phyloP scores from a whole-genome alignment of 92 coral and sea anemone species.

The Phenganax stokvisi region DNA sequence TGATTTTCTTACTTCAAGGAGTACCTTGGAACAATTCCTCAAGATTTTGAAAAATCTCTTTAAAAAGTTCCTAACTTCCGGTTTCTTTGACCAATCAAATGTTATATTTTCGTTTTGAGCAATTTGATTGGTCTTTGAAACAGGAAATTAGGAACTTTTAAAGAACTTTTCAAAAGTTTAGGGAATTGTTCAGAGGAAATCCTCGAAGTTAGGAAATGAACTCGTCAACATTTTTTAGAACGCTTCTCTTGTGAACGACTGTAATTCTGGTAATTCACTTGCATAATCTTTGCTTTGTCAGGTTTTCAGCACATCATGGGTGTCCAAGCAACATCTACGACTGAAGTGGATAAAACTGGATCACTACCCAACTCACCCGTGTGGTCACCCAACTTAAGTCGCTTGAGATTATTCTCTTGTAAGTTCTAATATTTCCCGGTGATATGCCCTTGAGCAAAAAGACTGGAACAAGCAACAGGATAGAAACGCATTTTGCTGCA shows the following conservation, averaged over 20 bases:
- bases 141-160: no score
- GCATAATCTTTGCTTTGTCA: background rate
- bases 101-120: no score
- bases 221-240: no score
- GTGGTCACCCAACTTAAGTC: conserved; percentile 35
- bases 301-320: conserved; percentile 37
- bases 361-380: conserved; percentile 39
- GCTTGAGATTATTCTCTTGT: conserved; percentile 41
- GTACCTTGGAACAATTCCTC: background rate
- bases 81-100: no score
- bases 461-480: background rate
- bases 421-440: background rate
- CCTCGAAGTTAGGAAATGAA: no score
- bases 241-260: background rate
- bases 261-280: background rate
- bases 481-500: background rate
- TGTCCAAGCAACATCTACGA: conserved; percentile 26
- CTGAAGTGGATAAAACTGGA: conserved; percentile 22
- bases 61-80: no score
- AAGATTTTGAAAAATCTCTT: no score
- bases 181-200: no score
- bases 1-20: background rate
- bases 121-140: no score
- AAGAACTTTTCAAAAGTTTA: no score
- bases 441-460: background rate